Percentiles rank a stretch among this genome's conserved stretches.
Conservation (phyloP, 2,113 vertebrate species). For the Poeciliopsis prolifica region DNA sequence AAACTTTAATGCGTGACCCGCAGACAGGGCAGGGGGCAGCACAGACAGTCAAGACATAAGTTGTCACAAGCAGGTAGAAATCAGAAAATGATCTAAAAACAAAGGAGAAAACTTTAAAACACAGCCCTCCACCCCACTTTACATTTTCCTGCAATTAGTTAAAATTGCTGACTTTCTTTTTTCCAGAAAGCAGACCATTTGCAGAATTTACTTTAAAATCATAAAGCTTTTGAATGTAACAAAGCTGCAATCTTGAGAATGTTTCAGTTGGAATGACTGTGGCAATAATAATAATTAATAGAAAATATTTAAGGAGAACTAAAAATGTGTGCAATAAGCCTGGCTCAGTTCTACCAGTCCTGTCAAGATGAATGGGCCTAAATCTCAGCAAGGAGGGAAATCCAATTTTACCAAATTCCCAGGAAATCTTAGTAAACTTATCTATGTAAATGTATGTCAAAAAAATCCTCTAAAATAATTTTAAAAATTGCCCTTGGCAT, state of each 20-base stretch:
- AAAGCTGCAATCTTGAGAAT: too few relatives aligned
- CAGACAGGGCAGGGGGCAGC: neutral
- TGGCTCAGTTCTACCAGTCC: too few relatives aligned
- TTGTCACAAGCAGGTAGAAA: neutral
- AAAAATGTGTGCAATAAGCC: too few relatives aligned
- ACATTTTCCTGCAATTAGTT: neutral
- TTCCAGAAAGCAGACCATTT: neutral
- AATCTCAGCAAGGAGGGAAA: neutral
- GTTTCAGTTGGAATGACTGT: too few relatives aligned
- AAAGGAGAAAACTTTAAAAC: neutral
- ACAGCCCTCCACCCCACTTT: neutral
- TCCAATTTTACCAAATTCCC: neutral
- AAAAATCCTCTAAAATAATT: neutral
- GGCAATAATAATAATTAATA: too few relatives aligned
- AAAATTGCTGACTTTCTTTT: neutral
- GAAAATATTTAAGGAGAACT: too few relatives aligned
- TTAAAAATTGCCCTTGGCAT: neutral
- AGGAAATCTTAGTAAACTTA: too few relatives aligned
- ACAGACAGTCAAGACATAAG: constrained; percentile 29
- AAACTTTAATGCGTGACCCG: constrained; percentile 57
- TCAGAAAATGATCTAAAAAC: constrained; percentile 21
- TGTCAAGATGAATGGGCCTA: too few relatives aligned
- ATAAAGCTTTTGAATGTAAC: too few relatives aligned
- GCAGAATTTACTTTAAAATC: neutral
- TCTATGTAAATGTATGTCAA: neutral